Conservation (phyloP, 1,140 invertebrate species). For the Drepana arcuata region DNA sequence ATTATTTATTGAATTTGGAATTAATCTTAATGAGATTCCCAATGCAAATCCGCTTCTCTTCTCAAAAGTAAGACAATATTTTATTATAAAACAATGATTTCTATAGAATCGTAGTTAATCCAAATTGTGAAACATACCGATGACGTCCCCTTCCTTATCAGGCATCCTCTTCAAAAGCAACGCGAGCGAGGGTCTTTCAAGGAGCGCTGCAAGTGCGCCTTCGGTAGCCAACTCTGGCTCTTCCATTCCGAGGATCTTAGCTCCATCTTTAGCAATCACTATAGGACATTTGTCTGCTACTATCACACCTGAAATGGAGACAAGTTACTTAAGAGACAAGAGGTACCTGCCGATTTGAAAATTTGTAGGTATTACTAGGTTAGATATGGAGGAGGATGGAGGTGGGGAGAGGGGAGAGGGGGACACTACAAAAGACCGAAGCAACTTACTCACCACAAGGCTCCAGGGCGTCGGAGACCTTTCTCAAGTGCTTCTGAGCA, state of each 20-base stretch:
- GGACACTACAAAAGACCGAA: too few species aligned
- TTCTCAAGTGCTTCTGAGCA: conserved; percentile 52
- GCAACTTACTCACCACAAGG: conserved; percentile 36
- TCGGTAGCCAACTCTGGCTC: conserved; percentile 31
- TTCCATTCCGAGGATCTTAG: conserved; percentile 34
- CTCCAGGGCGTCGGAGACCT: conserved; percentile 43
- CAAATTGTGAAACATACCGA: conserved; percentile 24
- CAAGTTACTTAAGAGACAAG: too few species aligned
- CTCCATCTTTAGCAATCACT: conserved; percentile 37
- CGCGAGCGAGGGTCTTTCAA: conserved; percentile 43
- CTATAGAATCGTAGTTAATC: too few species aligned
- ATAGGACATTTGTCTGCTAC: conserved; percentile 55
- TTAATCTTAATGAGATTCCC: too few species aligned
- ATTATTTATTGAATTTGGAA: too few species aligned
- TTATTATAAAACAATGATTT: too few species aligned
- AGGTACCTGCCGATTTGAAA: too few species aligned
- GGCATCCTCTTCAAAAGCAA: conserved; percentile 49
- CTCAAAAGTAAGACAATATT: too few species aligned
- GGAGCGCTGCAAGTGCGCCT: conserved; percentile 23
- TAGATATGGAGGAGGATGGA: too few species aligned
- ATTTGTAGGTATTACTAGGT: too few species aligned
- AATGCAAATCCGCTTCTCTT: too few species aligned
- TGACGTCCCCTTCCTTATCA: conserved; percentile 51
- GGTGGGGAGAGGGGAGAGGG: too few species aligned
- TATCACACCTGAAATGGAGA: conserved; percentile 41